A percentile compares a stretch with the other conserved stretches of the same genome.
Conservation (phyloP, 1,140 invertebrate species). For the Melanaphis sacchari region DNA sequence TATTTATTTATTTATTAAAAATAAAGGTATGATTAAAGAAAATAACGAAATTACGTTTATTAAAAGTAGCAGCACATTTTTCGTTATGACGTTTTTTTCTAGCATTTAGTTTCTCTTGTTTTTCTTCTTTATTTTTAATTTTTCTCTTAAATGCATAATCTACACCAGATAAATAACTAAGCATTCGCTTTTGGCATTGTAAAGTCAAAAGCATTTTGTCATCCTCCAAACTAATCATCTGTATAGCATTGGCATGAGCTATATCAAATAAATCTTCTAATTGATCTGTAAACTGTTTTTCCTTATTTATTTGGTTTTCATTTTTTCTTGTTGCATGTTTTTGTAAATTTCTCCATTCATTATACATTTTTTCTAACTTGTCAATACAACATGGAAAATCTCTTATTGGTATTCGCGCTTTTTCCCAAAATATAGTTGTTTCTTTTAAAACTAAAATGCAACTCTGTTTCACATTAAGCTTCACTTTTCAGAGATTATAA, state of each 20-base stretch:
- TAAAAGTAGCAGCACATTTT: neutral
- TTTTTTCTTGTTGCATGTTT: slow-evolving; percentile 42
- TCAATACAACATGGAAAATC: slow-evolving; percentile 55
- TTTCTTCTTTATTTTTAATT: neutral
- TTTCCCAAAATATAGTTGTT: slow-evolving; percentile 45
- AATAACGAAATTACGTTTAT: neutral
- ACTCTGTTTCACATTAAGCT: neutral
- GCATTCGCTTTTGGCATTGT: neutral
- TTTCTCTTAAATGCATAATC: neutral
- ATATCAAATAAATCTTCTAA: slow-evolving; percentile 61
- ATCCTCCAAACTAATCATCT: slow-evolving; percentile 51
- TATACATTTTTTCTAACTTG: slow-evolving; percentile 58
- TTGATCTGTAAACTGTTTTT: slow-evolving; percentile 57
- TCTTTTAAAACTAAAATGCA: neutral
- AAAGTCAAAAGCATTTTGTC: neutral
- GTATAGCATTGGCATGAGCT: slow-evolving; percentile 60
- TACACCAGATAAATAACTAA: neutral
- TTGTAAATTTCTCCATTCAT: slow-evolving; percentile 58
- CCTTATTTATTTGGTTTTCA: slow-evolving; percentile 53
- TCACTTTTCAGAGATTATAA: slow-evolving; percentile 57
- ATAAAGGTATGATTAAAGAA: neutral
- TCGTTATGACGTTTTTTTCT: slow-evolving; percentile 10
- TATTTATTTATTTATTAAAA: neutral
- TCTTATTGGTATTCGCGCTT: slow-evolving; percentile 15
- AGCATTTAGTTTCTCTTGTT: neutral